Percentiles rank a stretch among this genome's conserved stretches.
Evolutionary conservation across 2,113 vertebrate genomes (phyloP).

Genomic region (Myodes glareolus): DNA sequence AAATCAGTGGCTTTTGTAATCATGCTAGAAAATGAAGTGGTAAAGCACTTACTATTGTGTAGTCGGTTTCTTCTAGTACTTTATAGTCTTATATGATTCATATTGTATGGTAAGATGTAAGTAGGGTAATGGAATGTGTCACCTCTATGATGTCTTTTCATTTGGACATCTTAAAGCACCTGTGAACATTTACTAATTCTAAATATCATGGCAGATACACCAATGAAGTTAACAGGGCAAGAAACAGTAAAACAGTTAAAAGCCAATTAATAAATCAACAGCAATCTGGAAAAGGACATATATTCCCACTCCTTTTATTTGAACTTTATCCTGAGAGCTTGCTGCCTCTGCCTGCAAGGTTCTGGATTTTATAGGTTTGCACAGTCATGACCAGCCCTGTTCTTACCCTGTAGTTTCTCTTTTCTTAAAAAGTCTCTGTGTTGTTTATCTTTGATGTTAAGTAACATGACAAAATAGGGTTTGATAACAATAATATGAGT

Average conservation of each 20-base stretch:
- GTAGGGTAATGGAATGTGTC: neutral
- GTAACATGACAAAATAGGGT: slow-evolving; percentile 34
- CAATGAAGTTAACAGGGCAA: slow-evolving; percentile 63
- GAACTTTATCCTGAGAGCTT: neutral
- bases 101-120: slow-evolving; percentile 19
- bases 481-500: slow-evolving; percentile 43
- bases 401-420: slow-evolving; percentile 29
- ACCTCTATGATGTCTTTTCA: slow-evolving; percentile 38
- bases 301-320: neutral
- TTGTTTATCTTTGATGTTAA: slow-evolving; percentile 43
- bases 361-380: neutral
- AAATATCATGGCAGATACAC: slow-evolving; percentile 12
- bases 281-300: slow-evolving; percentile 52
- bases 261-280: slow-evolving; percentile 41
- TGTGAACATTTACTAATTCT: slow-evolving; percentile 32
- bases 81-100: slow-evolving; percentile 37
- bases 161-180: slow-evolving; percentile 43
- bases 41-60: slow-evolving; percentile 2
- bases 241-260: slow-evolving; percentile 2
- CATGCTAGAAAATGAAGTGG: slow-evolving; percentile 32
- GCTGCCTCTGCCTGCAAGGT: neutral
- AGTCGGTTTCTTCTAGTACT: slow-evolving; percentile 48
- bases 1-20: slow-evolving; percentile 24
- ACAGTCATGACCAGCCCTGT: neutral
- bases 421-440: slow-evolving; percentile 19